Percentiles rank a stretch among this genome's conserved stretches.
phyloP scores from a whole-genome alignment of 2,888 invertebrate species.

The Scelioninae gen. 1 region DNA sequence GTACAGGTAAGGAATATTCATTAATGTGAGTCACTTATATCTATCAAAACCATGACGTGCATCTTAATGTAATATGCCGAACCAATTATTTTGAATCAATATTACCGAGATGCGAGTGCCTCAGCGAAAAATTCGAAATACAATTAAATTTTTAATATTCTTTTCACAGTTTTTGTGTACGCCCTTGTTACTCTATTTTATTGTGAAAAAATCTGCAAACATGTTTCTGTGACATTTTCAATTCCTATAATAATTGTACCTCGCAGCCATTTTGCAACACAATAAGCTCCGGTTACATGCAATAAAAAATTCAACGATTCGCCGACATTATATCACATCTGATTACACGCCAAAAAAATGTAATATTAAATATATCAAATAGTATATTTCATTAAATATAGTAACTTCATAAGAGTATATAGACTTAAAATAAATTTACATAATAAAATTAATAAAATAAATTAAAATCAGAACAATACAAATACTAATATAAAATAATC shows the following conservation, averaged over 20 bases:
- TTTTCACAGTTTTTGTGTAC: background rate
- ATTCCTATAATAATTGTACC: constrained; percentile 3
- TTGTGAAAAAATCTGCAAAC: background rate
- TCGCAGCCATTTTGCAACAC: constrained; percentile 8
- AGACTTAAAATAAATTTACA: no score
- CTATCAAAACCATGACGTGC: constrained; percentile 4
- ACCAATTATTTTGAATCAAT: constrained; percentile 33
- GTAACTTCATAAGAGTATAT: background rate
- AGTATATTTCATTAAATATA: constrained; percentile 1
- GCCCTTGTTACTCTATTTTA: background rate
- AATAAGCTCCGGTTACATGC: constrained; percentile 3
- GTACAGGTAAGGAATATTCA: constrained; percentile 30
- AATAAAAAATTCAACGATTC: constrained; percentile 34
- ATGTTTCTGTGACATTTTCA: background rate
- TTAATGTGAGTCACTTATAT: constrained; percentile 29
- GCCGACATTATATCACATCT: constrained; percentile 15
- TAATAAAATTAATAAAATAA: no score
- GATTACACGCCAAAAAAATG: constrained; percentile 34
- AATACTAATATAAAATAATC: no score
- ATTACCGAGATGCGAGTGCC: constrained; percentile 3
- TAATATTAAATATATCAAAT: constrained; percentile 7
- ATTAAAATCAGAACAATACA: no score
- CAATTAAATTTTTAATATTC: constrained; percentile 12
- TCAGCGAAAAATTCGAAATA: background rate
- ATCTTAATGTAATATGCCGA: constrained; percentile 31